Conservation (phyloP, 2,797 vertebrate species). For the Craterocephalus amniculus region DNA sequence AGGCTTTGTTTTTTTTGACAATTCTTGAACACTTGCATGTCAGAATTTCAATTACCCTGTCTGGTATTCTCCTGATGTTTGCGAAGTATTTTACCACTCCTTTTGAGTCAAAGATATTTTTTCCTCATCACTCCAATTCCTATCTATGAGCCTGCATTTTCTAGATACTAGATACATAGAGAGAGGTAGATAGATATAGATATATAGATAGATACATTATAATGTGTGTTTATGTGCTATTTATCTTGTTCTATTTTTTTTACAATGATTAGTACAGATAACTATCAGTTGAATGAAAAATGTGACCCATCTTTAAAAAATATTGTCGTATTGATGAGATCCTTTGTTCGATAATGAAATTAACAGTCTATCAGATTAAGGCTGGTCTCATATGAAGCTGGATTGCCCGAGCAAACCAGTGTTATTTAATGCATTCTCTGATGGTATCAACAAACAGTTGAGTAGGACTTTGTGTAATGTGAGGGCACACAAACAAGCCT, state of each 20-base stretch:
- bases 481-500: slow-evolving; percentile 4
- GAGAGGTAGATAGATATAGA: neutral
- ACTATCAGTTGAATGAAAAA: neutral
- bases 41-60: too few species aligned
- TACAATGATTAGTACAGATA: too few species aligned
- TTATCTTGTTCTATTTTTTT: neutral
- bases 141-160: too few species aligned
- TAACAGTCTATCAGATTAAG: neutral
- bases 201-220: too few species aligned
- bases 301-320: neutral
- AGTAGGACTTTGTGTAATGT: too few species aligned
- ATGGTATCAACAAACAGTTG: slow-evolving; percentile 18
- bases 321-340: neutral
- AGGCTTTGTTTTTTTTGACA: too few species aligned
- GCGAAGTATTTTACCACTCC: too few species aligned
- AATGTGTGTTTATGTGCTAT: neutral
- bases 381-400: neutral
- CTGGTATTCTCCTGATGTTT: too few species aligned
- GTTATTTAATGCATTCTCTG: neutral
- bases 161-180: neutral
- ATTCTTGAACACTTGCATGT: too few species aligned
- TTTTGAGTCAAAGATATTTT: too few species aligned
- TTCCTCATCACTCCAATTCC: too few species aligned
- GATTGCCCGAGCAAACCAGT: neutral
- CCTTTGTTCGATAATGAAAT: neutral